Conservation (phyloP, 1,140 invertebrate species). For the Mylabris phalerata region DNA sequence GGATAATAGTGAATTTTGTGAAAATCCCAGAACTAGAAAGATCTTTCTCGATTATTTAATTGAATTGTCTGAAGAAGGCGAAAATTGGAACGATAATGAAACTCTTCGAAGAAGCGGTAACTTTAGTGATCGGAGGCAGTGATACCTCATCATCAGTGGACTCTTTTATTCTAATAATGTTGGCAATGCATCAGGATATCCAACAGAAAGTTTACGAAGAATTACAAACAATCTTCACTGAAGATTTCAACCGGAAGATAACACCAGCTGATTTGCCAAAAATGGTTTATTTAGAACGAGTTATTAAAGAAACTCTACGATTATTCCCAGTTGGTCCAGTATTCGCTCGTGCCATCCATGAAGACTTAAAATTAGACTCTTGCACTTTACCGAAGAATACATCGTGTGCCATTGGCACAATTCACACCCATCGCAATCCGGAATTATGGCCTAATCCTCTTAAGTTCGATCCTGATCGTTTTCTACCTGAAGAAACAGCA, state of each 20-base stretch:
- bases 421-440: no score
- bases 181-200: conserved; percentile 32
- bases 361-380: no score
- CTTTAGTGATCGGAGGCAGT: conserved; percentile 1
- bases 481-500: no score
- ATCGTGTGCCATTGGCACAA: no score
- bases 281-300: conserved; percentile 56
- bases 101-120: neutral
- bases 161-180: conserved; percentile 23
- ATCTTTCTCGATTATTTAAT: conserved; percentile 26
- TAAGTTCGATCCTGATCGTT: no score
- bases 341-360: no score
- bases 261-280: conserved; percentile 49
- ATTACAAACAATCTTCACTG: conserved; percentile 46
- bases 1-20: no score
- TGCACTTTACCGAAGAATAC: no score
- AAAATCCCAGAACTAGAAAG: conserved; percentile 1
- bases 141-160: conserved; percentile 25
- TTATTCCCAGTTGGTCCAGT: no score
- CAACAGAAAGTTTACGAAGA: conserved; percentile 55
- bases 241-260: conserved; percentile 35
- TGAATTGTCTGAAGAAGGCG: conserved; percentile 27
- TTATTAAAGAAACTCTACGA: conserved; percentile 51
- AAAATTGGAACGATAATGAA: conserved; percentile 4
- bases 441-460: no score